Evolutionary conservation across 2,113 vertebrate genomes (phyloP), one percentile per base, ranked within the genome.

Genomic region (Nannospalax galili): DNA sequence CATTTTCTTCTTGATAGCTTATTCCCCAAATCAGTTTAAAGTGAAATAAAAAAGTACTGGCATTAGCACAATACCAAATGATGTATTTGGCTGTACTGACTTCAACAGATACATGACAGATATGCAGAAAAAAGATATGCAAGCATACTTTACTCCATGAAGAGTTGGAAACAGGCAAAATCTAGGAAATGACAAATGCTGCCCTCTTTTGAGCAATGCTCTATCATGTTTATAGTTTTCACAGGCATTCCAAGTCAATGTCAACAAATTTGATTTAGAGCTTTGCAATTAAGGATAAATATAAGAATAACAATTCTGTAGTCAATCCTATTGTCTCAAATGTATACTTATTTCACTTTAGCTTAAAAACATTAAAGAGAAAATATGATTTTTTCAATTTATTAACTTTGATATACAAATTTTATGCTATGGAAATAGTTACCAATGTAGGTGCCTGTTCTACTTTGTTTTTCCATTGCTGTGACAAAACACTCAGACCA

Each of bases 1-100:
- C 69, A n/a, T n/a, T 86, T 73, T 86, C 52, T 93, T 95, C 86
- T 92, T 78, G 60, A 26, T 75, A 84, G 5, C 32, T 93, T 52
- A 80, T 67, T 14, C 30, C 19, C 45, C 37, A 45, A 1, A 62
- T 26, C 19, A 89, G 73, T 28, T 81, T 30, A 52, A 81, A 69
- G 69, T 12, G 40, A 35, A 58, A 48, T 0, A 40, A 74, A 93
- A 75, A 48, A 56, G 62, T 84, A 28, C 1, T 84, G 45, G 72
- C 37, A 64, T 74, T 5, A 91, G 91, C 22, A 88, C 17, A 69
- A 22, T 60, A 62, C 12, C 78, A 30, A 52, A 82, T 35, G 64
- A 85, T 52, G 92, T 30, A 69, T 45, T 90, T 75, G 67, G 28
- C 48, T 92, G 37, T 78, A 82, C 40, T 45, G 56, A 48, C n/a